A percentile compares a stretch with the other conserved stretches of the same genome.
Conservation (phyloP, 1,140 invertebrate species). For the Oreohelix idahoensis region DNA sequence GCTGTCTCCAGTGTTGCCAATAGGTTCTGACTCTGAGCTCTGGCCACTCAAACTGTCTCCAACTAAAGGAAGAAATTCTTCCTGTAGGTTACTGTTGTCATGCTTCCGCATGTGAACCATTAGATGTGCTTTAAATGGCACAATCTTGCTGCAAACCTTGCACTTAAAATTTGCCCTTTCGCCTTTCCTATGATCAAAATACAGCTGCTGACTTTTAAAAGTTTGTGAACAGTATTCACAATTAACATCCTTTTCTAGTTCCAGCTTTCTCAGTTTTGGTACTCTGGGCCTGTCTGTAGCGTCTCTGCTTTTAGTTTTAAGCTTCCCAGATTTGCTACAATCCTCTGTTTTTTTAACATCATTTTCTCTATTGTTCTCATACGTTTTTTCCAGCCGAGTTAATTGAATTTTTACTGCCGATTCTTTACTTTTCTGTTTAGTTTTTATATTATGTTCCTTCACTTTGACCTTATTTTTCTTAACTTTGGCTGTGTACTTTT, state of each 20-base stretch:
- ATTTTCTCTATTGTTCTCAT: background rate
- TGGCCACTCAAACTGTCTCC: background rate
- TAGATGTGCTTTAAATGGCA: slow-evolving; percentile 29
- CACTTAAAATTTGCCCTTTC: background rate
- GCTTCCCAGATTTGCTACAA: background rate
- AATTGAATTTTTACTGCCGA: background rate
- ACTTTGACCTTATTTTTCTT: background rate
- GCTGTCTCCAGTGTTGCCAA: background rate
- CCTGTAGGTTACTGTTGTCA: background rate
- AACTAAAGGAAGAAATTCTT: background rate
- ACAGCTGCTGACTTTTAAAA: slow-evolving; percentile 9
- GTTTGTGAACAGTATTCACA: slow-evolving; percentile 12
- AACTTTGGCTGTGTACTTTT: background rate
- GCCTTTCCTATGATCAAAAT: slow-evolving; percentile 27
- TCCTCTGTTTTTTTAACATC: background rate
- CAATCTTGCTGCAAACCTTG: background rate
- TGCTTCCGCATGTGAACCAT: slow-evolving; percentile 31
- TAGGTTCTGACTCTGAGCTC: background rate
- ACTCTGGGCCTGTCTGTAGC: background rate
- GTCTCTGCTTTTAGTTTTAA: background rate
- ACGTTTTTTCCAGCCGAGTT: background rate
- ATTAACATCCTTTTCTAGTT: slow-evolving; percentile 4
- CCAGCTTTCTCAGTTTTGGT: slow-evolving; percentile 1
- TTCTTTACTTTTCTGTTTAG: background rate
- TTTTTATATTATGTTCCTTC: background rate